phyloP scores from a whole-genome alignment of 1,140 invertebrate species.

The Scylla paramamosain region DNA sequence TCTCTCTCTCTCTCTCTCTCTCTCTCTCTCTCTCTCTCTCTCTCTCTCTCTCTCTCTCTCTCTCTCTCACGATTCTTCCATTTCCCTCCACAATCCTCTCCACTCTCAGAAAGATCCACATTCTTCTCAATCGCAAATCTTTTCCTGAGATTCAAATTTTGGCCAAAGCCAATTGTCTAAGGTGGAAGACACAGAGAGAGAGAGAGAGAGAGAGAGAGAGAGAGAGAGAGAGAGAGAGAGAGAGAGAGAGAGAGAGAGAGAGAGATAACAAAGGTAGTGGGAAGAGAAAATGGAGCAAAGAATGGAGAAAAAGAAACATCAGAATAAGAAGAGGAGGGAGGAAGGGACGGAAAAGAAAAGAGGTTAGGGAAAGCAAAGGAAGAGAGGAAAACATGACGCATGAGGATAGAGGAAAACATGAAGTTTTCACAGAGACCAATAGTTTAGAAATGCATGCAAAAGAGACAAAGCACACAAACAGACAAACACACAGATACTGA shows the following conservation, averaged over 20 bases:
- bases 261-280: neutral
- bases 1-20: no score
- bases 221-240: conserved; percentile 3
- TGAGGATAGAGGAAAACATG: neutral
- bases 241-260: neutral
- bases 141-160: conserved; percentile 4
- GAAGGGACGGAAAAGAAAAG: neutral
- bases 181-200: neutral
- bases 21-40: conserved; percentile 15
- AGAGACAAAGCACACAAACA: neutral
- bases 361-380: neutral
- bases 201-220: conserved; percentile 6
- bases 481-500: neutral
- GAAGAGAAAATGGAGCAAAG: neutral
- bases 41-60: conserved; percentile 20
- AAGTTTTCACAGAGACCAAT: neutral
- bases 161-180: neutral
- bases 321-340: neutral
- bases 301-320: neutral
- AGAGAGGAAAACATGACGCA: neutral
- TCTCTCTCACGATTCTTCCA: neutral
- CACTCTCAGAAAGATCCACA: neutral
- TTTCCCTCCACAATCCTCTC: neutral
- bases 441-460: neutral
- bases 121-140: conserved; percentile 5